Base-by-base conservation (phyloP, 2,888 invertebrate species). In the Drosophila yooni region DNA sequence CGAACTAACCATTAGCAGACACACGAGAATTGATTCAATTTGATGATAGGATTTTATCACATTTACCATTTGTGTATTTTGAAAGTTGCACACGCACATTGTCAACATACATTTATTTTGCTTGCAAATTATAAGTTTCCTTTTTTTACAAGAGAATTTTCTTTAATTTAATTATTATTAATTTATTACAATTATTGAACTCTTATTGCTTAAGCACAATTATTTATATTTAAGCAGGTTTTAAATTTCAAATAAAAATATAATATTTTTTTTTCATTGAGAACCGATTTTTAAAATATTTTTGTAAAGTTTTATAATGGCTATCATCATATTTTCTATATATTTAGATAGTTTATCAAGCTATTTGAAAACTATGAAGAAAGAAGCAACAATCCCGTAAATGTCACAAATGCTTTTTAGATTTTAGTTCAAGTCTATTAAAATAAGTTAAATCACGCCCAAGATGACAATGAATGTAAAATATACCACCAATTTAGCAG, bases 1-100 rank as follows among this genome's bases (percentile, higher is more conserved):
- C 60, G 83, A 70, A 73, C 67, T 70, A 68, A 67, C 79, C 81
- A 87, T 86, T 86, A 83, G 64, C 70, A 66, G 53, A 61, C 34
- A 50, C 52, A 56, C 25, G 40, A 34, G 21, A 67, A 74, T 68
- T 79, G 54, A 61, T 66, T 61, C 31, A 67, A 74, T 75, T 76
- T 80, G 43, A 69, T 77, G 67, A 54, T 59, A 31, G 34, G 25
- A 33, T n/a, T 29, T 43, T 40, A 21, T 21, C n/a, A 52, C 21
- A 27, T 2, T 13, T 36, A 25, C n/a, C n/a, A n/a, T 38, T 34
- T n/a, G 8, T 60, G 5, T 13, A 15, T 29, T 21, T 11, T 13
- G n/a, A 10, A 21, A 21, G 27, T 40, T 54, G 15, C 6, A 5
- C 57, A 56, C 46, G 48, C 59, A 54, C 31, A 59, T 59, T 74